Base-by-base conservation (phyloP, 2,888 invertebrate genomes). In the Philhelius pedissequus region DNA sequence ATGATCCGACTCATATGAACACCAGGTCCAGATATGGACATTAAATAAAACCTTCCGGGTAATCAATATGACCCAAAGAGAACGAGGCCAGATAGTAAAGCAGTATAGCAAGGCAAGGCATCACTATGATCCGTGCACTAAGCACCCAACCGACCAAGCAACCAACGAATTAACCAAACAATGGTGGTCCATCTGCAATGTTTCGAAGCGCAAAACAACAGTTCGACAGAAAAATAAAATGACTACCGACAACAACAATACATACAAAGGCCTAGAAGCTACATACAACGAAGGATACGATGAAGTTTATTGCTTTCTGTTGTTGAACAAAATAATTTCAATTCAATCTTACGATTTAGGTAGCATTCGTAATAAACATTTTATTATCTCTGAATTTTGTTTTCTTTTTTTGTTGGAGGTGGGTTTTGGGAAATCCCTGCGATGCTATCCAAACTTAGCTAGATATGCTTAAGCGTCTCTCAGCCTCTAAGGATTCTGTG, bases 41-140 rank as follows among this genome's bases (percentile, higher is more conserved):
- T 79, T 74, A 83, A 83, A 83, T 79, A 83, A 74, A 83, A 83
- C 79, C 83, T 70, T 83, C 69, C 38, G 79, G 79, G 73, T 83
- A 83, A 78, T 74, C 83, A 83, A 79, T 79, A 79, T 78, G 78
- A 83, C 78, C 73, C 77, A 66, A 60, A 66, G 60, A 58, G 71
- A 66, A 71, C 68, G 38, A 52, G 71, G 56, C 66, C 22, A 54
- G 25, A 20, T 40, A 62, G 3, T 18, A 15, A 52, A 38, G 30
- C 20, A 13, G 20, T n/a, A 38, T 35, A 2, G 13, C 4, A 1
- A 32, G 9, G 1, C 3, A 15, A 18, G 18, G 45, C 11, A 22
- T n/a, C n/a, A n/a, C n/a, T n/a, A n/a, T n/a, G n/a, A n/a, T n/a
- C 22, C 22, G 45, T 11, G 20, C 11, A 40, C 38, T 13, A 4